Percentiles rank a stretch among this genome's conserved stretches.
Conservation (phyloP, 2,113 vertebrate genomes). For the Toxotes chatareus region DNA sequence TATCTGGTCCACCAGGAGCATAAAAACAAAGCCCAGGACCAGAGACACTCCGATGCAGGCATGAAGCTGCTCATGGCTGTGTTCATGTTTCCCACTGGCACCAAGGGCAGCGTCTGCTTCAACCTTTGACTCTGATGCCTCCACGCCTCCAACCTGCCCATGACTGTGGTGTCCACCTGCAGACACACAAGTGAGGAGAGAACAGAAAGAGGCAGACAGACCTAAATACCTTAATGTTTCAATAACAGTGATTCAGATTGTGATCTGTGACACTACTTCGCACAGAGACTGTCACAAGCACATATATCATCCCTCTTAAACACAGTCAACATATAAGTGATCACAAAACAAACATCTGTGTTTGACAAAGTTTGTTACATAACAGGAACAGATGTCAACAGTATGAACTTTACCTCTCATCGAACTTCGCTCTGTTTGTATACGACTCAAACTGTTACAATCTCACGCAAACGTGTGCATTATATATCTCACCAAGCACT, state of each 20-base stretch:
- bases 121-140: constrained; percentile 81
- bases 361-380: neutral
- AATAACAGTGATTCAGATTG: neutral
- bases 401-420: neutral
- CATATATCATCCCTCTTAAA: neutral
- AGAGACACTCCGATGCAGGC: constrained; percentile 97
- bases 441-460: neutral
- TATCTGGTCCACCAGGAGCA: constrained; percentile 98
- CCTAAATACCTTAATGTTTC: neutral
- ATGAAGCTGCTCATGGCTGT: constrained; percentile 88
- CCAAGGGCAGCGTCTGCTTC: constrained; percentile 62
- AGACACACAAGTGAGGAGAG: neutral
- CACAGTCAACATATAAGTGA: neutral
- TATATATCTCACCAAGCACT: no score
- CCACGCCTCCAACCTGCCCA: constrained; percentile 84
- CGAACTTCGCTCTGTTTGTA: constrained; percentile 57
- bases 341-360: constrained; percentile 26
- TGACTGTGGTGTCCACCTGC: constrained; percentile 88
- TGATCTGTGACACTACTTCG: no score
- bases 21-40: constrained; percentile 98
- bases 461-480: neutral
- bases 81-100: constrained; percentile 69
- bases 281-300: neutral
- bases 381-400: neutral
- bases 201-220: neutral